Evolutionary conservation across 2,797 vertebrate species (phyloP), one percentile per base, ranked within the genome.

Genomic region (Oreonectes daqikongensis): DNA sequence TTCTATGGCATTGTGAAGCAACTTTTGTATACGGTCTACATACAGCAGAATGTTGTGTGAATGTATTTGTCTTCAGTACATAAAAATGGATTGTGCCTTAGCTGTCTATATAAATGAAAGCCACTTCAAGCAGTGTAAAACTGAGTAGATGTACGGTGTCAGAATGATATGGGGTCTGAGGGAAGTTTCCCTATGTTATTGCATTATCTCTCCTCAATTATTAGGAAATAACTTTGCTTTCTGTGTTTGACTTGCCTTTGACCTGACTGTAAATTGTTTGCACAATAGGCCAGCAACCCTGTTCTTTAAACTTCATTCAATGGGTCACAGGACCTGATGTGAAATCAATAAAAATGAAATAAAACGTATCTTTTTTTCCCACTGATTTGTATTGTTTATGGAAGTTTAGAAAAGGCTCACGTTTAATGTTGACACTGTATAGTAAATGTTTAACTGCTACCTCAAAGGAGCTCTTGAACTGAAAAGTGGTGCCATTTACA

Each of bases 131-230:
- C 20, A 22, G 7, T 20, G 5, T 50, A 3, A 50, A 22, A 42
- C 9, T 5, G 20, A 24, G 20, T 14, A 26, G 20, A 55, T 53
- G 50, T 18, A 26, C 52, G 14, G 52, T 55, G 22, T 20, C 52
- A 12, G 3, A 24, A 24, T 14, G 10, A 24, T 12, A 12, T 20
- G 59, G 57, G 12, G 11, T 71, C 22, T 40, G 59, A 75, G 44
- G 28, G 18, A 24, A 50, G 42, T 46, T 48, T 17, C 50, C 42
- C 59, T 20, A 1, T 80, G n/a, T 52, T 22, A 20, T 79, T 81
- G 74, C 35, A 28, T 52, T 2, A 52, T 52, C 35, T 53, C 28
- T 66, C 35, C 63, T n/a, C 42, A 52, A 20, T 69, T 52, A 32
- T 52, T 68, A 40, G 66, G 42, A 72, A 60, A 24, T 65, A n/a